Conservation (phyloP, 2,797 vertebrate species). For the Yasuhikotakia modesta region DNA sequence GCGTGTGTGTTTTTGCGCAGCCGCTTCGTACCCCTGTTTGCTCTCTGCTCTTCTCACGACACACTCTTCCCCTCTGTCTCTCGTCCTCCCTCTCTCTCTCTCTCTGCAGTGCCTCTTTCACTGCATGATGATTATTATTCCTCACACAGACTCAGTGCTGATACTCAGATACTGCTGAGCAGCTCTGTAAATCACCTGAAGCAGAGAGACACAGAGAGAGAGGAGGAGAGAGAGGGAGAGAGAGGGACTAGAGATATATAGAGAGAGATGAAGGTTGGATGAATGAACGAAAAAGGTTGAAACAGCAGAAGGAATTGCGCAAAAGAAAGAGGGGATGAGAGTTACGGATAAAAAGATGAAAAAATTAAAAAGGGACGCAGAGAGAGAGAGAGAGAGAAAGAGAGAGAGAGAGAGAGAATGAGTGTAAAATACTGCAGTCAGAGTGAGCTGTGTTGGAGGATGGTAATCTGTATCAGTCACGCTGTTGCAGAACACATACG, state of each 20-base stretch:
- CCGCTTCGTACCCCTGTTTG: slow-evolving; percentile 31
- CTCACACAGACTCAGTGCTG: slow-evolving; percentile 80
- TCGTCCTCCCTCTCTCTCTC: slow-evolving; percentile 57
- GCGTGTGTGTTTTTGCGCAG: slow-evolving; percentile 47
- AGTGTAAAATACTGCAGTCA: slow-evolving; percentile 49
- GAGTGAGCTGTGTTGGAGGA: slow-evolving; percentile 46
- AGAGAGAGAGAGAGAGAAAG: background rate
- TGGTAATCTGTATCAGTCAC: slow-evolving; percentile 37
- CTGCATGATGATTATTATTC: slow-evolving; percentile 83
- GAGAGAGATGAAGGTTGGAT: slow-evolving; percentile 26
- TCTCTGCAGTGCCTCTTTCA: slow-evolving; percentile 69
- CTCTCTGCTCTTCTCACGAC: slow-evolving; percentile 44
- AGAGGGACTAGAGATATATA: slow-evolving; percentile 32
- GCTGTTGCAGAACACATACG: slow-evolving; percentile 35
- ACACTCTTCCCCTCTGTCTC: slow-evolving; percentile 45
- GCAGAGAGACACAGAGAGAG: slow-evolving; percentile 56
- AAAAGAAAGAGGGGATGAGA: slow-evolving; percentile 37
- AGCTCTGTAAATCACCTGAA: slow-evolving; percentile 81
- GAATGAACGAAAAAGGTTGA: slow-evolving; percentile 23
- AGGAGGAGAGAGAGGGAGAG: slow-evolving; percentile 52
- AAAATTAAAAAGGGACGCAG: background rate
- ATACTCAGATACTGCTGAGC: slow-evolving; percentile 83
- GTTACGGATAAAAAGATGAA: background rate
- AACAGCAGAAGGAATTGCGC: slow-evolving; percentile 41
- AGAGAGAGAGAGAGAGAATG: slow-evolving; percentile 3